phyloP scores from a whole-genome alignment of 2,888 invertebrate genomes.

The Cactoblastis cactorum region DNA sequence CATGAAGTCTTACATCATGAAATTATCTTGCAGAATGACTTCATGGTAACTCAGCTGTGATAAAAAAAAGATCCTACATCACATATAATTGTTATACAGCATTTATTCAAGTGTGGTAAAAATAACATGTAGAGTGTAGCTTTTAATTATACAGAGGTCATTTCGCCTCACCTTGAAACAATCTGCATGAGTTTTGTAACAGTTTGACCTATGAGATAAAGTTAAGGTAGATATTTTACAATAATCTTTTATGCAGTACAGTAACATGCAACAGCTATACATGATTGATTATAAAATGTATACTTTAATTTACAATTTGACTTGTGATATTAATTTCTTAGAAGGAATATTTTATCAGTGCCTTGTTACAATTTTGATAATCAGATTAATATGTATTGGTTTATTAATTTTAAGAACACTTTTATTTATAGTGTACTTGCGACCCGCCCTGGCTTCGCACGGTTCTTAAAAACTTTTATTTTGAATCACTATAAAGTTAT shows the following conservation, averaged over 20 bases:
- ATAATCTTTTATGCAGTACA: not conserved
- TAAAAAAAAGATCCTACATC: constrained; percentile 17
- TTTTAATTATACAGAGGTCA: constrained; percentile 45
- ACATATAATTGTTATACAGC: constrained; percentile 1
- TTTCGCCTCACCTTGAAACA: constrained; percentile 37
- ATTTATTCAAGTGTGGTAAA: constrained; percentile 3
- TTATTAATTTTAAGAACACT: too few species aligned
- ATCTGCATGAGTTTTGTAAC: constrained; percentile 21
- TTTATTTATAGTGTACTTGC: too few species aligned
- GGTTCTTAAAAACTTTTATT: too few species aligned
- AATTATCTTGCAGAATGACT: not conserved
- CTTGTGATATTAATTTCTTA: not conserved
- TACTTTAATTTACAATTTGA: not conserved
- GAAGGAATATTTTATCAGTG: not conserved
- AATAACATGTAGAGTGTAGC: constrained; percentile 23
- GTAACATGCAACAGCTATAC: not conserved
- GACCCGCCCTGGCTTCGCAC: too few species aligned
- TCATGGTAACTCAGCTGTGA: constrained; percentile 26
- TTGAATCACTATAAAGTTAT: too few species aligned
- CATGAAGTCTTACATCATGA: not conserved
- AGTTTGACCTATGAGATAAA: constrained; percentile 15
- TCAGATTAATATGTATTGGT: too few species aligned
- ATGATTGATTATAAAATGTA: not conserved
- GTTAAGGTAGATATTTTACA: constrained; percentile 11
- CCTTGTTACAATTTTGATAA: not conserved